Conservation (phyloP, 2,888 invertebrate species). For the Ethmia dodecea region DNA sequence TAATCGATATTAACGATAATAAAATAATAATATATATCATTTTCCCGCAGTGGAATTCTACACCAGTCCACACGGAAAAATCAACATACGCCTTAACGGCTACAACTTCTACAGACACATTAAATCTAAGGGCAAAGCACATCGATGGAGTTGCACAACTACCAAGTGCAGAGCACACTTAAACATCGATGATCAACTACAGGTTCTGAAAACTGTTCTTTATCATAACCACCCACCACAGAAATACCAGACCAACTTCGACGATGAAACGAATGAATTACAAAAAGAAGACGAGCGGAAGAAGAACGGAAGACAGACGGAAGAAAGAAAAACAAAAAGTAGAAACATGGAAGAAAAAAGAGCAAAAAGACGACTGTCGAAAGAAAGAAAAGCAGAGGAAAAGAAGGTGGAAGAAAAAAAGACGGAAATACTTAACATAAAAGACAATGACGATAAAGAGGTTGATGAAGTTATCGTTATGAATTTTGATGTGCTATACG, state of each 20-base stretch:
- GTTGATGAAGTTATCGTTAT: too few species aligned
- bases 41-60: constrained; percentile 13
- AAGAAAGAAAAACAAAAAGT: not conserved
- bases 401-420: not conserved
- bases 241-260: not conserved
- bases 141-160: constrained; percentile 4
- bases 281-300: not conserved
- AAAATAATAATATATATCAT: too few species aligned
- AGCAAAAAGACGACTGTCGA: not conserved
- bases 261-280: not conserved
- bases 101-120: constrained; percentile 15
- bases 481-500: too few species aligned
- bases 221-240: constrained; percentile 4
- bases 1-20: too few species aligned
- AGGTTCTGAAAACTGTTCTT: constrained; percentile 15
- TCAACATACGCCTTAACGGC: constrained; percentile 14
- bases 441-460: not conserved
- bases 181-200: constrained; percentile 18
- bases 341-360: not conserved
- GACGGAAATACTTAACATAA: not conserved
- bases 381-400: not conserved
- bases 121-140: not conserved
- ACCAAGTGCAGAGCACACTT: constrained; percentile 2
- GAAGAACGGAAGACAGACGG: not conserved
- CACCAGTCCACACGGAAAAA: constrained; percentile 9